These are phyloP conservation scores for Phenacoccus solenopsis DNA, from an alignment of 1,140 invertebrate species.

Conservation along the genomic window DNA sequence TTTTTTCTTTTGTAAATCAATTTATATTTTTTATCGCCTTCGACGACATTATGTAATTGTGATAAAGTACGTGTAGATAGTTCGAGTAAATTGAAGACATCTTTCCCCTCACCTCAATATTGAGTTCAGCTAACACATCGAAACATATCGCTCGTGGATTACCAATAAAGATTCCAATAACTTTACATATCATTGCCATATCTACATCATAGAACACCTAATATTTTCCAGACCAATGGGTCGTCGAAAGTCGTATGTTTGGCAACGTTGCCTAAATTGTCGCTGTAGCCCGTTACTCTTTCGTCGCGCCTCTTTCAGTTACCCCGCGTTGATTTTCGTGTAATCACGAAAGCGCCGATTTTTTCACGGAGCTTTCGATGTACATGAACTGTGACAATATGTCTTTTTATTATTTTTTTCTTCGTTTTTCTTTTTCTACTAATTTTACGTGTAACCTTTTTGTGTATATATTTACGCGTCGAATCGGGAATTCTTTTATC, in stretches of 20 bases:
- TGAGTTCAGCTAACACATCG: no score
- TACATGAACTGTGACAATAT: background rate
- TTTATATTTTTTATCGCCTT: background rate
- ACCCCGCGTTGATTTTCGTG: background rate
- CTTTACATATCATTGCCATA: background rate
- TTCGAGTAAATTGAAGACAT: background rate
- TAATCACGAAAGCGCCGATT: background rate
- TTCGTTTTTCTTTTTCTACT: background rate
- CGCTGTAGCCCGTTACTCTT: background rate
- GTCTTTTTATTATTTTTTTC: background rate
- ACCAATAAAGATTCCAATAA: background rate
- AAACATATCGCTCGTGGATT: no score
- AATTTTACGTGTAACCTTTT: background rate
- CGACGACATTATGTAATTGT: background rate
- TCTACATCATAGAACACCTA: background rate
- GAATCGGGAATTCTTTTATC: no score
- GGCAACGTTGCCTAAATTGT: no score
- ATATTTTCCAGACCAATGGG: background rate
- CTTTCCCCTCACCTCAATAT: background rate
- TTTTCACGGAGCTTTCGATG: slow-evolving; percentile 1
- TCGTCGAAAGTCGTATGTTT: background rate
- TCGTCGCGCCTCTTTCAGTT: background rate
- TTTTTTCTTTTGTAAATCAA: no score
- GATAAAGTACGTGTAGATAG: background rate
- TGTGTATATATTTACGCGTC: no score